phyloP scores from a whole-genome alignment of 1,140 invertebrate species.

The Ooceraea biroi region DNA sequence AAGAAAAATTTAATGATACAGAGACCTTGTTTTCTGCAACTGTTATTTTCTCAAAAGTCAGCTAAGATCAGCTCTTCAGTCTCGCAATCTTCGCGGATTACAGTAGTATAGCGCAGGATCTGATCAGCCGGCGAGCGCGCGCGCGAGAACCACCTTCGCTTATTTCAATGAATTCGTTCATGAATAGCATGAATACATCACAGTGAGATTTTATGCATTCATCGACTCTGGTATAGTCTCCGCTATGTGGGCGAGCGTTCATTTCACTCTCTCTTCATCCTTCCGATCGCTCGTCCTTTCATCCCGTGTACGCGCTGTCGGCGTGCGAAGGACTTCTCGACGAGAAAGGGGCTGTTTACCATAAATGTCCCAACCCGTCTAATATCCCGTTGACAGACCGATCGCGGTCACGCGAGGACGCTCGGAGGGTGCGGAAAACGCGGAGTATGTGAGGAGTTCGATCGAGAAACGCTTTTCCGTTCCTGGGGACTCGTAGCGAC shows the following conservation, averaged over 20 bases:
- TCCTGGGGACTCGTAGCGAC: not conserved
- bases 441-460: not conserved
- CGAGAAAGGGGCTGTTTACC: not conserved
- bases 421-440: not conserved
- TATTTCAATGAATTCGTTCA: not conserved
- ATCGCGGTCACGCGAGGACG: not conserved
- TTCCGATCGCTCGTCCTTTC: not conserved
- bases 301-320: not conserved
- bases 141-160: not conserved
- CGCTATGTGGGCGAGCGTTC: not conserved
- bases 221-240: not conserved
- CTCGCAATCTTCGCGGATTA: not conserved
- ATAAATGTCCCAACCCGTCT: not conserved
- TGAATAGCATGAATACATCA: not conserved
- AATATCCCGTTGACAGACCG: conserved; percentile 22
- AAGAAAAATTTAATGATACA: too few species aligned
- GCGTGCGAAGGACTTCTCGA: not conserved
- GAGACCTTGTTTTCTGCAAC: too few species aligned
- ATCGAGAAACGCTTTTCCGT: conserved; percentile 6
- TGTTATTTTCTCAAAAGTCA: too few species aligned
- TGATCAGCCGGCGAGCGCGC: not conserved
- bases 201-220: not conserved
- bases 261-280: not conserved
- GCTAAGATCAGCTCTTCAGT: not conserved
- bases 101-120: not conserved